A percentile compares a stretch with the other conserved stretches of the same genome.
Evolutionary conservation across 2,888 invertebrate species (phyloP).

Genomic region (Scaptomyza tumidula): DNA sequence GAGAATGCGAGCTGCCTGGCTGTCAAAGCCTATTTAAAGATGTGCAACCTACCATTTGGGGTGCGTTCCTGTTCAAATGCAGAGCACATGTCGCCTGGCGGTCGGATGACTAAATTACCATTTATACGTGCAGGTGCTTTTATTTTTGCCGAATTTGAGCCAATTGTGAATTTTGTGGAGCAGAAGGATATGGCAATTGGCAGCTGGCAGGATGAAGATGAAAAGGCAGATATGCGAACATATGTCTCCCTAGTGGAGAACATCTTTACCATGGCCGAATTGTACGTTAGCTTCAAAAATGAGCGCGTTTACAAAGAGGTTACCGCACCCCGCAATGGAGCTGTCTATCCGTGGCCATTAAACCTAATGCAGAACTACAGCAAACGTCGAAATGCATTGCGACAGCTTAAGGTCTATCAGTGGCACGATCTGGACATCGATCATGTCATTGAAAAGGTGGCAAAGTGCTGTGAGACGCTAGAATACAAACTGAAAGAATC

Average conservation of each 20-base stretch:
- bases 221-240: conserved; percentile 96
- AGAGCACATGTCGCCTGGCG: conserved; percentile 98
- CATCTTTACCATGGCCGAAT: conserved; percentile 95
- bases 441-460: conserved; percentile 90
- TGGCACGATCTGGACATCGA: conserved; percentile 93
- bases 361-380: conserved; percentile 92
- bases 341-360: conserved; percentile 97
- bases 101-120: conserved; percentile 90
- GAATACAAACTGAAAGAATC: conserved; percentile 91
- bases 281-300: conserved; percentile 94
- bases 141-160: conserved; percentile 95
- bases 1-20: conserved; percentile 97
- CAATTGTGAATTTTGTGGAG: conserved; percentile 94
- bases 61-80: conserved; percentile 95
- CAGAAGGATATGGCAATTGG: conserved; percentile 93
- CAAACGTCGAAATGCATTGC: conserved; percentile 89
- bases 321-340: conserved; percentile 93
- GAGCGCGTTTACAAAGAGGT: conserved; percentile 91
- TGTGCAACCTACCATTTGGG: conserved; percentile 93
- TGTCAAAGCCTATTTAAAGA: conserved; percentile 96
- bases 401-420: conserved; percentile 90
- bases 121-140: conserved; percentile 96
- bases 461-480: conserved; percentile 93
- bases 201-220: conserved; percentile 88
- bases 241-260: conserved; percentile 96